These are phyloP conservation scores for Microtus montanus DNA, from an alignment of 2,113 vertebrate species.

Conservation along the genomic window DNA sequence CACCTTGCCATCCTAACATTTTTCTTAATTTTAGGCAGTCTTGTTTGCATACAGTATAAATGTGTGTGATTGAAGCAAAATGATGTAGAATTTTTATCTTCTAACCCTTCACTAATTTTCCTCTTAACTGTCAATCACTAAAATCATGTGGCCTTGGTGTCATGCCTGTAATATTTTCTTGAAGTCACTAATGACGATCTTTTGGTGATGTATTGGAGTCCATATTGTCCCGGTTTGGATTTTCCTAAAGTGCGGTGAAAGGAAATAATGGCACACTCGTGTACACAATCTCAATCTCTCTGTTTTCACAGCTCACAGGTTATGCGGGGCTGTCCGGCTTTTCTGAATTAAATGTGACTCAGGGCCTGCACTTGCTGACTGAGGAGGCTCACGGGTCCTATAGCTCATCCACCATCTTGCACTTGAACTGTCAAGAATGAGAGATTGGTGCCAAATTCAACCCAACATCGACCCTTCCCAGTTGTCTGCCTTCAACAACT, in stretches of 20 bases:
- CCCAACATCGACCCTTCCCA: constrained; percentile 65
- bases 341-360: constrained; percentile 76
- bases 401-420: constrained; percentile 70
- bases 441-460: constrained; percentile 77
- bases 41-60: neutral
- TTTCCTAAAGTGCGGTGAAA: constrained; percentile 64
- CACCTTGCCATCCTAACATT: neutral
- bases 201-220: neutral
- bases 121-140: neutral
- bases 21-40: too few relatives aligned
- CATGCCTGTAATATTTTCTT: constrained; percentile 17
- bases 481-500: constrained; percentile 67
- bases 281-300: constrained; percentile 47
- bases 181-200: neutral
- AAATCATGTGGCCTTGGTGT: constrained; percentile 18
- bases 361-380: constrained; percentile 41
- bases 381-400: constrained; percentile 71
- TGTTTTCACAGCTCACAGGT: constrained; percentile 60
- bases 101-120: neutral
- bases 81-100: neutral
- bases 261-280: constrained; percentile 47
- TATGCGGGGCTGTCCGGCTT: constrained; percentile 63
- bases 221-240: constrained; percentile 21
- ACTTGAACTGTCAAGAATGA: constrained; percentile 74
- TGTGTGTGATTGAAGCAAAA: neutral